These are phyloP conservation scores for Eremobia ochroleuca DNA, from an alignment of 2,888 invertebrate species.

Conservation along the genomic window DNA sequence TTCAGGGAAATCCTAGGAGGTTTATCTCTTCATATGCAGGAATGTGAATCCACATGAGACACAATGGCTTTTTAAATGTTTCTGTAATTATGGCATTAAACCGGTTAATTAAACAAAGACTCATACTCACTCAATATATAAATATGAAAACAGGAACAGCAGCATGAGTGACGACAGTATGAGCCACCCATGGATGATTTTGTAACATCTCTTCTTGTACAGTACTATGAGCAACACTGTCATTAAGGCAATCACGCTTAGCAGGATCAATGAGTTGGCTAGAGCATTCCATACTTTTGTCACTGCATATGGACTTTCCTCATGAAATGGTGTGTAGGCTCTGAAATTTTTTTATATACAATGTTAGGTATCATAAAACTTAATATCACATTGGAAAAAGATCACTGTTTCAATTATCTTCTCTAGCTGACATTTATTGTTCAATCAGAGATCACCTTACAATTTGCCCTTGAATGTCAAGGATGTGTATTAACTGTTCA, in stretches of 20 bases:
- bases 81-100: no score
- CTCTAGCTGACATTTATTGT: background rate
- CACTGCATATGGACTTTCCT: conserved; percentile 96
- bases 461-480: background rate
- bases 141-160: conserved; percentile 98
- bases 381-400: background rate
- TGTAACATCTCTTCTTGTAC: conserved; percentile 99
- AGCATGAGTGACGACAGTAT: conserved; percentile 98
- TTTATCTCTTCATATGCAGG: background rate
- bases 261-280: conserved; percentile 98
- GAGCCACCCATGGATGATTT: conserved; percentile 99
- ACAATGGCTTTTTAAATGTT: no score
- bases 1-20: background rate
- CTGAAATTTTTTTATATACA: conserved; percentile 87
- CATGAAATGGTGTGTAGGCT: conserved; percentile 99
- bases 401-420: background rate
- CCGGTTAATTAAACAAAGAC: background rate
- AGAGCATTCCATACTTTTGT: conserved; percentile 99
- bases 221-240: conserved; percentile 98
- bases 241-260: conserved; percentile 98
- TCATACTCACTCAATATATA: conserved; percentile 97
- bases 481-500: background rate
- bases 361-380: background rate
- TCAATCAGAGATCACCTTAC: background rate
- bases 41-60: no score